phyloP scores from a whole-genome alignment of 2,888 invertebrate genomes.

The Nesidiocoris tenuis region DNA sequence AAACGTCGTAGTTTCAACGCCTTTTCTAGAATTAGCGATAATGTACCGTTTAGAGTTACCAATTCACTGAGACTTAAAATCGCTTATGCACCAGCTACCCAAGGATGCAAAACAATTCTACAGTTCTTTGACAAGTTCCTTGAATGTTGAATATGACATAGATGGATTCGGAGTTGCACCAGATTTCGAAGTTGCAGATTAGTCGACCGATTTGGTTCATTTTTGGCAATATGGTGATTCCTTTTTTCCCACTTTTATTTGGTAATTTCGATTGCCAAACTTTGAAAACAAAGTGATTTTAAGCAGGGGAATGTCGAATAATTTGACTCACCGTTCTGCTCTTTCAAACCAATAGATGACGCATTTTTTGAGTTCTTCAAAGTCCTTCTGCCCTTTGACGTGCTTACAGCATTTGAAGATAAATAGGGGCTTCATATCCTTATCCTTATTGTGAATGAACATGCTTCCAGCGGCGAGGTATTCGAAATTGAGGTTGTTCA shows the following conservation, averaged over 20 bases:
- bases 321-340: conserved; percentile 65
- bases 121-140: no score
- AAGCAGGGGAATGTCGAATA: no score
- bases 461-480: conserved; percentile 74
- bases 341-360: conserved; percentile 86
- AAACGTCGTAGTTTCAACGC: no score
- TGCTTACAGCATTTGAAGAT: conserved; percentile 80
- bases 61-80: background rate
- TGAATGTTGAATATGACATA: no score
- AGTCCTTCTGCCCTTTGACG: conserved; percentile 72
- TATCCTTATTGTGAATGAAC: conserved; percentile 75
- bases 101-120: no score
- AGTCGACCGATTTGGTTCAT: background rate
- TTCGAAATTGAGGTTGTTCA: conserved; percentile 65
- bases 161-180: conserved; percentile 1
- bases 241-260: no score
- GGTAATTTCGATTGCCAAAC: no score
- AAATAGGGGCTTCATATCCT: conserved; percentile 74
- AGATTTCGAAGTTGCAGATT: background rate
- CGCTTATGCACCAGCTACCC: no score
- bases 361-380: conserved; percentile 73
- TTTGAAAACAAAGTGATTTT: no score
- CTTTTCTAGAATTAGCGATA: conserved; percentile 60
- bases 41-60: no score
- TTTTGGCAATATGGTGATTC: no score